These are phyloP conservation scores for Theristicus caerulescens DNA, from an alignment of 2,113 vertebrate species.

Conservation along the genomic window DNA sequence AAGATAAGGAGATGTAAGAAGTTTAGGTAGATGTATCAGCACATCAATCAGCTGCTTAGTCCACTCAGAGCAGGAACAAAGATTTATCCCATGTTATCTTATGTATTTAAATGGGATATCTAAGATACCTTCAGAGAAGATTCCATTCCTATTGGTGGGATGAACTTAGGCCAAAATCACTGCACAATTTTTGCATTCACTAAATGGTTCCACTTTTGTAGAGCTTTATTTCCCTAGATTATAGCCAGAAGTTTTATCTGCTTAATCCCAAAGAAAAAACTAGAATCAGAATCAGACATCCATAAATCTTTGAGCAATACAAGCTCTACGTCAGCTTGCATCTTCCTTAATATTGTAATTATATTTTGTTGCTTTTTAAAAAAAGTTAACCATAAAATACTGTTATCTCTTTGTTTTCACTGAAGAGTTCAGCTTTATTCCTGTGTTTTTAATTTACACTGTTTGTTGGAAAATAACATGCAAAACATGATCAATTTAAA, in stretches of 20 bases:
- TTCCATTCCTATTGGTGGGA: not conserved
- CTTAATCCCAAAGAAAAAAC: not conserved
- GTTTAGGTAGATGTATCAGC: not conserved
- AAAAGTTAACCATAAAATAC: not conserved
- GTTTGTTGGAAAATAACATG: not conserved
- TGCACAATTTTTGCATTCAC: not conserved
- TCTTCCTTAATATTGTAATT: not conserved
- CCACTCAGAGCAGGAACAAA: not conserved
- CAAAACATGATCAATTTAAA: not conserved
- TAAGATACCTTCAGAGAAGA: not conserved
- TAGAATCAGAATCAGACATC: not conserved
- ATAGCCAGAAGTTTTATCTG: not conserved
- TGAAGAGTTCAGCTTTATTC: not conserved
- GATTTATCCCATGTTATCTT: not conserved
- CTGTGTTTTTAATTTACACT: not conserved
- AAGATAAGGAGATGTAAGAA: not conserved
- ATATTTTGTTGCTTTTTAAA: not conserved
- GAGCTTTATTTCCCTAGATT: not conserved
- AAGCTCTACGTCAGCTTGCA: not conserved
- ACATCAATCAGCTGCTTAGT: not conserved
- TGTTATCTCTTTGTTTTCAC: not conserved
- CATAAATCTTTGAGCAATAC: not conserved
- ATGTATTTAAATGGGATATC: not conserved
- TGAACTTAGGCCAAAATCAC: not conserved
- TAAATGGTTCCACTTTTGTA: not conserved